Evolutionary conservation across 1,140 invertebrate genomes (phyloP), one percentile per base, ranked within the genome.

Genomic region (Oppia nitens): DNA sequence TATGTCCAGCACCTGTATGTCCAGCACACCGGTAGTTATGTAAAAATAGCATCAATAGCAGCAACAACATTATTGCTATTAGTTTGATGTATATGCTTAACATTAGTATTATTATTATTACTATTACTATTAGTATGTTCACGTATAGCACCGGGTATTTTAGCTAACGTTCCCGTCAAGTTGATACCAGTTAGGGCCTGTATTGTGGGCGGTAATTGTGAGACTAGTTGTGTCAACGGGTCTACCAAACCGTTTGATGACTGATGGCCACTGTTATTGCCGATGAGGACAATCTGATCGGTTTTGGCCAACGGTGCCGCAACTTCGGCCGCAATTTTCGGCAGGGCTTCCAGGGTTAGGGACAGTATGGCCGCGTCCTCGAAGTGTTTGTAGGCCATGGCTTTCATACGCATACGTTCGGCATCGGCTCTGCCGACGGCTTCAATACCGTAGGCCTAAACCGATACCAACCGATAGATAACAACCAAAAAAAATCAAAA

Each of bases 131-230:
- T n/a, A n/a, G n/a, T n/a, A n/a, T n/a, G n/a, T n/a, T n/a, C n/a
- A n/a, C n/a, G n/a, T 40, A 40, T 17, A 17, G 32, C 32, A 17
- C 32, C 32, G 6, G 32, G 32, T 9, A 40, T 40, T 40, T 40
- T 40, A 17, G 6, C 32, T 17, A 49, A 17, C 23, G 50, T 27
- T 47, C 32, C 48, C 27, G 47, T 3, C 23, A 97, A 70, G 75
- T 97, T 90, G 54, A 97, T 83, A 32, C 92, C 92, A 62, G 91
- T 96, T 60, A 97, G 76, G n/a, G 91, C 87, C 71, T 91, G 85
- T 52, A 97, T 79, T 56, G 91, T 86, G 29, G 92, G 92, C 53
- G 91, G 90, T 59, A 97, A 76, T 72, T 90, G 84, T 48, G 86
- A 83, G 40, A 90, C 82, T 24, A 96, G 23, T 24, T 49, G 47